A percentile compares a stretch with the other conserved stretches of the same genome.
Evolutionary conservation across 2,113 vertebrate species (phyloP).

Genomic region (Caretta caretta): DNA sequence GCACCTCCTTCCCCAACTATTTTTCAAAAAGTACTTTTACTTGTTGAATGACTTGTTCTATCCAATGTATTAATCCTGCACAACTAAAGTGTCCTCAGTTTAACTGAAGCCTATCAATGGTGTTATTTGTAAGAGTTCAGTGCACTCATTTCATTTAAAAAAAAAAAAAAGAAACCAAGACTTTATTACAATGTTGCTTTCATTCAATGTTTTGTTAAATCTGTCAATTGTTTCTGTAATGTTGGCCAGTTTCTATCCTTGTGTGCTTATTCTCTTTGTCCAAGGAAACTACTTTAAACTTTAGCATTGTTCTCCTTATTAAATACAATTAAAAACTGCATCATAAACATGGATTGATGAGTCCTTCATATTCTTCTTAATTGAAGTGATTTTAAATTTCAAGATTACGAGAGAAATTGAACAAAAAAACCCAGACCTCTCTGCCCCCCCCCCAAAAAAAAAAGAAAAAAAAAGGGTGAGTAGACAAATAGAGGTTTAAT

Average conservation of each 20-base stretch:
- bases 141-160: background rate
- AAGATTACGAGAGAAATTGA: background rate
- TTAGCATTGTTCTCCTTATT: background rate
- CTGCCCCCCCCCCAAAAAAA: background rate
- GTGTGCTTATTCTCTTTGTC: background rate
- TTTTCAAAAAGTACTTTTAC: background rate
- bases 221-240: background rate
- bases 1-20: background rate
- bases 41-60: background rate
- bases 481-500: background rate
- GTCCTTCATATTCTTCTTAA: background rate
- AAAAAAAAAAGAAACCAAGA: background rate
- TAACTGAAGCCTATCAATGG: background rate
- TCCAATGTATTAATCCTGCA: background rate
- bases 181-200: background rate
- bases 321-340: background rate
- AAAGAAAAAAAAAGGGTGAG: background rate
- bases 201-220: background rate
- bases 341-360: background rate
- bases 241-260: background rate
- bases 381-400: background rate
- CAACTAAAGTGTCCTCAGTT: background rate
- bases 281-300: background rate
- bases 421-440: background rate
- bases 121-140: background rate